Conservation (phyloP, 2,113 vertebrate genomes). For the Pteruthius melanotis region DNA sequence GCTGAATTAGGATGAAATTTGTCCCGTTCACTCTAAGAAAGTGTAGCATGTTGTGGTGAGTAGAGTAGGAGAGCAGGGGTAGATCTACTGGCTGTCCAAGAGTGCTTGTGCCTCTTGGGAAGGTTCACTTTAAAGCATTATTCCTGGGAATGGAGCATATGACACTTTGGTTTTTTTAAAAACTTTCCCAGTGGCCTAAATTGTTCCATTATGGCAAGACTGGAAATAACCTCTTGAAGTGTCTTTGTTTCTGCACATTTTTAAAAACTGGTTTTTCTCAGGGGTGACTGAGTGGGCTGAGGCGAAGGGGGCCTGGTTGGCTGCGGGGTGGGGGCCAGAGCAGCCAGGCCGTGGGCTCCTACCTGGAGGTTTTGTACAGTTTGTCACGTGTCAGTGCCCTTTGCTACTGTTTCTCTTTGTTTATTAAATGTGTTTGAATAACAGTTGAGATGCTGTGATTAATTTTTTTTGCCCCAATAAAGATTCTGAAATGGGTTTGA, state of each 20-base stretch:
- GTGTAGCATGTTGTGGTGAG: neutral
- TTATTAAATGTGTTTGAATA: slow-evolving; percentile 73
- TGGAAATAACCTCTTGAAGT: slow-evolving; percentile 35
- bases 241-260: slow-evolving; percentile 67
- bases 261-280: slow-evolving; percentile 51
- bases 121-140: neutral
- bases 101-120: slow-evolving; percentile 7
- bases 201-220: slow-evolving; percentile 22
- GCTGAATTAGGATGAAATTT: neutral
- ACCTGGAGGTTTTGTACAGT: slow-evolving; percentile 54
- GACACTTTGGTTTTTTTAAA: neutral
- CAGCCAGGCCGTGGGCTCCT: neutral
- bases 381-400: slow-evolving; percentile 61
- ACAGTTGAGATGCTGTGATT: slow-evolving; percentile 62
- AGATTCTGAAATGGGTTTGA: slow-evolving; percentile 43
- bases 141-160: neutral
- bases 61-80: neutral
- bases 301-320: neutral
- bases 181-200: slow-evolving; percentile 36
- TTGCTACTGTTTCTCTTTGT: slow-evolving; percentile 67
- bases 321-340: neutral
- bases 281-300: slow-evolving; percentile 55
- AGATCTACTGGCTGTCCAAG: neutral
- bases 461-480: slow-evolving; percentile 39
- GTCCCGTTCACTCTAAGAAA: neutral